Base-by-base conservation (phyloP, 1,140 invertebrate genomes). In the Cecropterus lyciades region DNA sequence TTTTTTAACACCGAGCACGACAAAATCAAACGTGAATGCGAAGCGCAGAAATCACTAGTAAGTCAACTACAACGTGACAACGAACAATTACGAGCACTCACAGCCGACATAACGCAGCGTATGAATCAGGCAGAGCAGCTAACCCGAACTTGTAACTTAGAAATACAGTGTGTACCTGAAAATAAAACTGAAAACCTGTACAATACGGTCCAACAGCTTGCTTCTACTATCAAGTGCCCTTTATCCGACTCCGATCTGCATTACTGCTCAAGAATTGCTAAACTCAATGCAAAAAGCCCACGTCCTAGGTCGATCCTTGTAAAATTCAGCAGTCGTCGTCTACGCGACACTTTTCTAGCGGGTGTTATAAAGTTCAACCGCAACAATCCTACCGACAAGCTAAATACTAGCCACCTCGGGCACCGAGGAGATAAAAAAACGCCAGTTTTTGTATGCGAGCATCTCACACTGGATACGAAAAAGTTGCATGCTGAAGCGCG, bases 111-210 rank as follows among this genome's bases (percentile, higher is more conserved):
- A 6, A 8, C 16, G 6, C 7, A 48, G 1, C 45, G 45, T 1
- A 10, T 48, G 45, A 6, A 48, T 2, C 16, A 48, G 16, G 17
- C 17, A 2, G 45, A 48, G 45, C 45, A 48, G 15, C 9, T 48
- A 4, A 20, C 16, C 45, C 45, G 45, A 0, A 8, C 17, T 0
- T 10, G 9, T 7, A 48, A 48, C 16, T 9, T 48, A 8, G 45
- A 48, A 11, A 4, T 48, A 20, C 45, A 48, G 16, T 48, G 45
- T 14, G 45, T 48, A 2, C 45, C 45, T 0, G 45, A 48, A 48
- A 16, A 48, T 11, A 48, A 48, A 7, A 20, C 4, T 11, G 45
- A 48, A 20, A 48, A 20, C 11, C 9, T 48, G 10, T 48, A 48
- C 45, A 48, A 14, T 14, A 48, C 16, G 10, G 16, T 48, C 2